Evolutionary conservation across 2,797 vertebrate genomes (phyloP).

Genomic region (Muscicapa striata): DNA sequence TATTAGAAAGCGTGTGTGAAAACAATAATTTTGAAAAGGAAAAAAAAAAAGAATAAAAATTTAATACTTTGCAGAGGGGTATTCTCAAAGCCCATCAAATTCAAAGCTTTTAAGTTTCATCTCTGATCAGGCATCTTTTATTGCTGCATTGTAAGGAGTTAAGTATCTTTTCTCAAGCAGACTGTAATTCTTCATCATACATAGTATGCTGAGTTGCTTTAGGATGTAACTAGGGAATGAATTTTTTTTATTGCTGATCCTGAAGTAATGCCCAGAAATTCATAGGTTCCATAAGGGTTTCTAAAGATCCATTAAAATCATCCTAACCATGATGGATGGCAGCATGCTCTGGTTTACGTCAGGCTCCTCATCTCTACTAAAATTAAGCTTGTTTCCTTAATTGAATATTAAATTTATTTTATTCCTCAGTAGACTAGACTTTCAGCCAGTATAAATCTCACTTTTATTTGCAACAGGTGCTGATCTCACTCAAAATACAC

Average conservation of each 20-base stretch:
- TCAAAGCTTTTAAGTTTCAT: constrained; percentile 26
- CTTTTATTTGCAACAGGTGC: background rate
- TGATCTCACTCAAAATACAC: background rate
- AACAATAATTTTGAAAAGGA: background rate
- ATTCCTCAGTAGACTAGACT: background rate
- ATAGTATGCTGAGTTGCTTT: constrained; percentile 30
- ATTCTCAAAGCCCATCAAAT: constrained; percentile 39
- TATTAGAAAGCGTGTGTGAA: background rate
- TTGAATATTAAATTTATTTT: constrained; percentile 21
- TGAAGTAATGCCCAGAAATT: constrained; percentile 34
- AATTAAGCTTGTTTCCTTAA: constrained; percentile 31
- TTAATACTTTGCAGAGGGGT: background rate
- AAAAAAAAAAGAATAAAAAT: background rate
- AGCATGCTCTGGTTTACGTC: constrained; percentile 14
- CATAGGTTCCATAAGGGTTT: constrained; percentile 28
- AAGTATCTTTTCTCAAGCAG: constrained; percentile 45
- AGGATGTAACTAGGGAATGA: constrained; percentile 25
- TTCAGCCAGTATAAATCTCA: background rate
- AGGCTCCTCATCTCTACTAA: constrained; percentile 9
- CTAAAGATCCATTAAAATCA: constrained; percentile 51
- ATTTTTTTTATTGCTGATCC: constrained; percentile 45
- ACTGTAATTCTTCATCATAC: constrained; percentile 47
- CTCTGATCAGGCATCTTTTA: constrained; percentile 31
- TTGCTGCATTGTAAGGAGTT: constrained; percentile 38
- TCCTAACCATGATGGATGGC: constrained; percentile 3